These are phyloP conservation scores for Leucopternis melanops DNA, from an alignment of 2,113 vertebrate genomes.

Conservation along the genomic window DNA sequence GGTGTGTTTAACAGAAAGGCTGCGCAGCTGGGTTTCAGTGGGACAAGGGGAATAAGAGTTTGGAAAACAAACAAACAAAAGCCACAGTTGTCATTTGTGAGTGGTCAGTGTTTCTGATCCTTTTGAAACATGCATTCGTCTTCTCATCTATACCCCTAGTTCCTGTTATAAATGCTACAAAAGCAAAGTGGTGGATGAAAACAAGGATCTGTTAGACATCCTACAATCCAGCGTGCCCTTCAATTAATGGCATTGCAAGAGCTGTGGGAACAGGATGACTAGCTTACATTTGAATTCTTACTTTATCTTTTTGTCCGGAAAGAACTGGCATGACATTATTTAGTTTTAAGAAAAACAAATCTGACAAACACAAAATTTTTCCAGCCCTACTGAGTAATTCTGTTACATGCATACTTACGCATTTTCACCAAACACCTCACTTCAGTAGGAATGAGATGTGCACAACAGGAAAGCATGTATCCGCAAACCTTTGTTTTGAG, in stretches of 20 bases:
- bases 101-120: background rate
- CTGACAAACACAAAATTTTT: background rate
- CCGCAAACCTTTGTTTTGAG: background rate
- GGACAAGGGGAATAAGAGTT: background rate
- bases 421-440: background rate
- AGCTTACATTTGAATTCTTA: background rate
- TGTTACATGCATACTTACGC: background rate
- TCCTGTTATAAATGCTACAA: background rate
- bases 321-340: background rate
- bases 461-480: background rate
- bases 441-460: background rate
- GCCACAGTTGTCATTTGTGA: background rate
- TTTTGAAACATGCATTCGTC: background rate
- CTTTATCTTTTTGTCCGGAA: background rate
- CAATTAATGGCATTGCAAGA: background rate
- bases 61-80: background rate
- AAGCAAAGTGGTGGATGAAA: background rate
- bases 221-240: background rate
- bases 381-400: background rate
- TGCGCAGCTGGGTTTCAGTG: no score
- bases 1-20: no score
- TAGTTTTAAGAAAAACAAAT: background rate
- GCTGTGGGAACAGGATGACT: background rate
- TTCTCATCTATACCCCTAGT: background rate
- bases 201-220: background rate